Evolutionary conservation across 2,113 vertebrate genomes (phyloP).

Genomic region (Sphaerodactylus townsendi): DNA sequence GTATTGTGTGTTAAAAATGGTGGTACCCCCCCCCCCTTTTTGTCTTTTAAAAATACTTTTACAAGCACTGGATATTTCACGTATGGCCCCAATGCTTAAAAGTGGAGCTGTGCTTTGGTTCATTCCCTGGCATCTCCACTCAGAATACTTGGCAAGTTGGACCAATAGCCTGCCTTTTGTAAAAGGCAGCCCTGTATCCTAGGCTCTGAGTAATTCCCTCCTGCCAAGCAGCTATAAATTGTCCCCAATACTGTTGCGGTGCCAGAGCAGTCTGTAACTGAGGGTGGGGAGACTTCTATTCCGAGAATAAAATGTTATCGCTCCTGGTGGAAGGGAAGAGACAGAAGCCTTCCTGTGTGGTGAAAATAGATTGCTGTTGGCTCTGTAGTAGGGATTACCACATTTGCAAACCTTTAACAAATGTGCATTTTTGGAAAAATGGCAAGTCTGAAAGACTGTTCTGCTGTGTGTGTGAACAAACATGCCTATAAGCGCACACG

Average conservation of each 20-base stretch:
- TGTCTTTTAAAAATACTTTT: no score
- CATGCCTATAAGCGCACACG: not conserved
- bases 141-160: not conserved
- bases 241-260: not conserved
- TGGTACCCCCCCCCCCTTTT: no score
- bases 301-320: constrained; percentile 17
- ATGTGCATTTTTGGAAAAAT: not conserved
- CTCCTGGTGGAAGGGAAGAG: constrained; percentile 4
- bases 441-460: not conserved
- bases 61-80: no score
- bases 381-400: not conserved
- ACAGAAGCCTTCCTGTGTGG: constrained; percentile 7
- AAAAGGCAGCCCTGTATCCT: not conserved
- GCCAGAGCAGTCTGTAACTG: not conserved
- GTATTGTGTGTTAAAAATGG: no score
- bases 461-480: no score
- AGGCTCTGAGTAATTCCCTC: not conserved
- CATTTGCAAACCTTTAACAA: not conserved
- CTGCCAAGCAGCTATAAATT: not conserved
- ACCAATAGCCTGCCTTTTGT: not conserved
- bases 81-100: not conserved
- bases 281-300: not conserved
- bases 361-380: constrained; percentile 22
- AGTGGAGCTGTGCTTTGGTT: not conserved
- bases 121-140: not conserved